Base-by-base conservation (phyloP, 1,140 invertebrate species). In the Hyphantria cunea region DNA sequence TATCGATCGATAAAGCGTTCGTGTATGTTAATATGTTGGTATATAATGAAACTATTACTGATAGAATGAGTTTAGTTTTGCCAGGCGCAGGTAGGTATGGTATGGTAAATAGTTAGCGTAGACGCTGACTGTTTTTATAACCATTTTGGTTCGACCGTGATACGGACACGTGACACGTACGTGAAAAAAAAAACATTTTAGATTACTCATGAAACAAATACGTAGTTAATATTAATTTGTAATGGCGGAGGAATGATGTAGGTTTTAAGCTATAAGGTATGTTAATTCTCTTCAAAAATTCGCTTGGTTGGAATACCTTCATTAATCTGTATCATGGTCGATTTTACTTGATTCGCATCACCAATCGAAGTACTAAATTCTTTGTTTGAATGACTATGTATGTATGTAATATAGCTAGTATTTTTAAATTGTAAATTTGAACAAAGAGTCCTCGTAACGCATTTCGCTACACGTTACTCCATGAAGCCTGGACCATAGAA, bases 331-430 rank as follows among this genome's bases (percentile, higher is more conserved):
- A 58, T 39, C 39, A 48, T 39, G 55, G 14, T 48, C 33, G 44
- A 48, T 58, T 37, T 12, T 48, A 55, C 13, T 47, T 12, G 3
- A 47, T 17, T 55, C 25, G 12, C 53, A 45, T 55, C 33, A 48
- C 17, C 45, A 49, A 33, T 49, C 45, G 45, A 58, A 58, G 53
- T 56, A 56, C 53, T 47, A 47, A 45, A 56, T 41, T 56, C 42
- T 34, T 13, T 25, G 45, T 34, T 15, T 34, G 47, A 37, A 15
- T 58, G 48, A 58, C 34, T 49, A 58, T 58, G 55, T 58, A 56
- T 56, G 54, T 56, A 58, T 58, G 45, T 58, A 58, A 58, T 58
- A 58, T 60, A 60, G 56, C 31, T 60, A 60, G 56, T 15, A 25
- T 25, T 25, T 60, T 41, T 60, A 51, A 60, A 60, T 51, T 60